Evolutionary conservation across 2,888 invertebrate species (phyloP), one percentile per base, ranked within the genome.

Genomic region (Enoplolaimus lenunculus): DNA sequence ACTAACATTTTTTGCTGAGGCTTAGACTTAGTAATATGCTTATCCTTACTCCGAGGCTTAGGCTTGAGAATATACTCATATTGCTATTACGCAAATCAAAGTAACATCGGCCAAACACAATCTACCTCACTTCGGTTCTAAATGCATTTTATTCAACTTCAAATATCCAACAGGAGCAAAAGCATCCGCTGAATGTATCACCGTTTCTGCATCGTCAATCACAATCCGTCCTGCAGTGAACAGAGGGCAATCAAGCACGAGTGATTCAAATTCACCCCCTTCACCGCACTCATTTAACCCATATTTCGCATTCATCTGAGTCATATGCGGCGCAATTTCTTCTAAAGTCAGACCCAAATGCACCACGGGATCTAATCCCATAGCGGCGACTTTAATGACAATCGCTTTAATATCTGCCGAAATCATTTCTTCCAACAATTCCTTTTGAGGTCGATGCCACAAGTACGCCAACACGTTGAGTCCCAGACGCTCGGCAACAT

Each of bases 241-340:
- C 73, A 98, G 85, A 2, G 97, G 95, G 83, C 97, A 97, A 85
- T 98, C 94, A 73, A 95, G 84, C 3, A 94, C 94, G 81, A 98
- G 90, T 34, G 95, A 93, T 84, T 98, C 98, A 81, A 94, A 98
- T 83, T 99, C 98, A 69, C 98, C 98, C 66, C 98, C 98, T 84
- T 99, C 98, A 29, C 98, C 98, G 83, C 94, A 95, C 60, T 94
- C 88, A 84, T 93, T 92, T 74, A 93, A 85, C 69, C 93, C 93
- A 83, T 91, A 98, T 83, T 93, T 91, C 80, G 90, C 89, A 79
- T 90, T 88, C 89, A 95, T 90, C 81, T 88, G 86, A 75, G 89
- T 81, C 79, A 98, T 86, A 82, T 93, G 90, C 21, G 91, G 87
- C 79, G 90, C 89, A 81, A 97, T 88, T 77, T 93, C 88, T 75